Base-by-base conservation (phyloP, 2,797 vertebrate species). In the Hoplostethus mediterraneus region DNA sequence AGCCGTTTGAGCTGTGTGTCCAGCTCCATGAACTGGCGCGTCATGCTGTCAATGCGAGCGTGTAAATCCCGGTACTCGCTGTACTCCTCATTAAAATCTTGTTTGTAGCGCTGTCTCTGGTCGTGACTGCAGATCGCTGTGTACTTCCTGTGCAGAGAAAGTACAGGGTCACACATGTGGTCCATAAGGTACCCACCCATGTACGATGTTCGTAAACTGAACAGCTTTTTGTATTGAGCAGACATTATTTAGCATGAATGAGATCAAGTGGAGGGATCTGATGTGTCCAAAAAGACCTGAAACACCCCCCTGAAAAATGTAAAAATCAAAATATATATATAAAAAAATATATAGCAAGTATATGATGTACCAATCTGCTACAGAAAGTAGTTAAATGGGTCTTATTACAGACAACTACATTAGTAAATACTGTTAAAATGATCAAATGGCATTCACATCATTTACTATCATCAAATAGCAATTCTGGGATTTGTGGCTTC, bases 31-130 rank as follows among this genome's bases (percentile, higher is more conserved):
- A 98, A 98, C 28, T 96, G 95, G 1, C 94, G 93, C 0, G 96
- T 98, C 79, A 97, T 90, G 31, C 89, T 53, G 87, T 98, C 97
- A 5, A 98, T 98, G 66, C 95, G 94, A 1, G 96, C 95, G 5
- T 98, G 97, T 49, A 98, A 42, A 63, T 94, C 95, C 7, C 97
- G 77, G 93, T 98, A 98, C 87, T 98, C 96, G n/a, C 33, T 95
- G 89, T 98, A 98, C 33, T 98, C 97, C 0, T 95, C 93, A 0
- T 97, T 98, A 79, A 98, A 98, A 85, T 98, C 97, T 0, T 94
- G 96, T 13, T 98, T 98, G 90, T 97, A 98, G 80, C 91, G 93
- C 92, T 97, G 97, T 4, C 97, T 95, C 87, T 97, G 96, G 67
- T 95, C 93, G 0, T 85, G 93, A 40, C 91, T 95, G 42, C 87